Conservation (phyloP, 1,140 invertebrate species). For the Drosophila nebulosa region DNA sequence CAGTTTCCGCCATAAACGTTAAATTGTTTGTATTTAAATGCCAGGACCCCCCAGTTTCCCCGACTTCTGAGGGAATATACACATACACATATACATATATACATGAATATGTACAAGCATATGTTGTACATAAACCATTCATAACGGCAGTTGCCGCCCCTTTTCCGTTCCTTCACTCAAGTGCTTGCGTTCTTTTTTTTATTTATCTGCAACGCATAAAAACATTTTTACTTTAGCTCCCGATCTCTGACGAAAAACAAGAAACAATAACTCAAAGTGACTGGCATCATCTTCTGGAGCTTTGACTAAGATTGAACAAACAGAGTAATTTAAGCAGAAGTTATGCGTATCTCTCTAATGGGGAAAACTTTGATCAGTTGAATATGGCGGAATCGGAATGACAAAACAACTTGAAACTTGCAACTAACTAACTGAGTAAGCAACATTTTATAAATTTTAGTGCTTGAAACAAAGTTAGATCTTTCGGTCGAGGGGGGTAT, state of each 20-base stretch:
- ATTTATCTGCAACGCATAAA: slow-evolving; percentile 56
- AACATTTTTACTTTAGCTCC: slow-evolving; percentile 27
- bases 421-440: too few species aligned
- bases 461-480: too few species aligned
- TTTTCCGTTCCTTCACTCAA: neutral
- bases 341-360: neutral
- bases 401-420: too few species aligned
- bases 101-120: neutral
- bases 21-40: slow-evolving; percentile 60
- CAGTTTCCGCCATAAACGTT: slow-evolving; percentile 27
- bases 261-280: neutral
- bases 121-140: slow-evolving; percentile 20
- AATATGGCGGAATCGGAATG: too few species aligned
- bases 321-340: neutral
- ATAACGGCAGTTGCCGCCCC: slow-evolving; percentile 17
- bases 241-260: neutral
- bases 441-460: too few species aligned
- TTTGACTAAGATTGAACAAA: neutral
- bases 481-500: too few species aligned
- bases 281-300: neutral
- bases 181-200: slow-evolving; percentile 18
- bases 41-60: neutral
- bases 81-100: neutral
- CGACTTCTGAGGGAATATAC: neutral
- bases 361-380: too few species aligned